Base-by-base conservation (phyloP, 2,888 invertebrate species). In the Phasia obesa region DNA sequence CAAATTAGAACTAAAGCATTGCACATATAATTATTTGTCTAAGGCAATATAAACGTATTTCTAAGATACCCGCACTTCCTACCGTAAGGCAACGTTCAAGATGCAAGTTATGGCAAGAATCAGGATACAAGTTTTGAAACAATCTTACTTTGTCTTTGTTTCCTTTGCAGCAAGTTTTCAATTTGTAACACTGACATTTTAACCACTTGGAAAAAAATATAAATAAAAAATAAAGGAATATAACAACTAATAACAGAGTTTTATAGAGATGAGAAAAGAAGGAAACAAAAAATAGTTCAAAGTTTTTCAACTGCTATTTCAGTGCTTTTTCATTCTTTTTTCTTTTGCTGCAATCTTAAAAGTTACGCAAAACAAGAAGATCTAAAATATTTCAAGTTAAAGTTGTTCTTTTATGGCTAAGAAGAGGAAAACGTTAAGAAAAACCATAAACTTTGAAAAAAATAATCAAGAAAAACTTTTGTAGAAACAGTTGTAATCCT, bases 151-250 rank as follows among this genome's bases (percentile, higher is more conserved):
- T 9, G 27, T 13, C 17, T 27, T n/a, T 19, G 23, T 47, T 71
- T 59, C 59, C 31, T 49, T 35, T 25, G 23, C 27, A 25, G 42
- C 19, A 25, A 62, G 25, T 51, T 53, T 42, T 38, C 25, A 42
- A 62, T 62, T 19, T 64, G 4, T 21, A 27, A 53, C 31, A 60
- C 65, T 79, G 65, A 67, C 53, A 73, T 79, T 51, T 27, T 44
- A 65, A 79, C 73, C 44, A 67, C 60, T 73, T 53, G 35, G 13
- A 60, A 31, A 53, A 42, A 51, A 38, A 44, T 31, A 17, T 2
- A 23, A 53, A 15, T 2, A 9, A n/a, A 4, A 65, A 35, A 51
- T 4, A 17, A 38, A 4, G 1, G 7, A 13, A 65, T 42, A 42
- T 7, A 69, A 69, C 6, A 42, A 42, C 17, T 55, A 25, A 35